Evolutionary conservation across 2,888 invertebrate genomes (phyloP), one percentile per base, ranked within the genome.

Genomic region (Napeogenes inachia): DNA sequence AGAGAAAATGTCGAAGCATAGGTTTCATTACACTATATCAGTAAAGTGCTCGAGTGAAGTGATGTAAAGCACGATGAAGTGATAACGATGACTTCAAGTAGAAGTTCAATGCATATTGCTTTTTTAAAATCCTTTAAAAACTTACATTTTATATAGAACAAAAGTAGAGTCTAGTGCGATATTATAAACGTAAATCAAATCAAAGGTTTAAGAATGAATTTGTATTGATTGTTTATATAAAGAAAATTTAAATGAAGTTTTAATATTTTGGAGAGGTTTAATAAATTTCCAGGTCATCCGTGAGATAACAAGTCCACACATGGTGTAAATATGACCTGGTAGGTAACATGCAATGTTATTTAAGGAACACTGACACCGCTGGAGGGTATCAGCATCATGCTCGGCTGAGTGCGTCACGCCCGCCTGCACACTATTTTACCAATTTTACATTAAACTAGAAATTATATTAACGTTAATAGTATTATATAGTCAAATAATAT

Each of bases 341-440:
- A 69, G 68, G 70, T 64, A 68, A 68, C 65, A 67, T 61, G 56
- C 66, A 65, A 69, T 70, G 71, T 72, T 73, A 71, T 73, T 74
- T 72, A 68, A 68, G 64, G 58, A 67, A 66, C 64, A 60, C 64
- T 72, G 72, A 70, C 75, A 73, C 68, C 71, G 75, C 70, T 70
- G 68, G 72, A 66, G 76, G 80, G 76, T 82, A 83, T 84, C 84
- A 73, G 73, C 68, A 68, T 71, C 75, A 79, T 80, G 82, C 74
- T 76, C 75, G 74, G 79, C 73, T 81, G 76, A 71, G 64, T 75
- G 71, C 73, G 73, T 68, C 64, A 54, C 65, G 67, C 75, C 70
- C 73, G 74, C 74, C 76, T 76, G 67, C 75, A 74, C 71, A 74
- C 71, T 74, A 72, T 60, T 64, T 64, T 59, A 63, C 59, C 58